Base-by-base conservation (phyloP, 1,140 invertebrate genomes). In the Bombus fervidus region DNA sequence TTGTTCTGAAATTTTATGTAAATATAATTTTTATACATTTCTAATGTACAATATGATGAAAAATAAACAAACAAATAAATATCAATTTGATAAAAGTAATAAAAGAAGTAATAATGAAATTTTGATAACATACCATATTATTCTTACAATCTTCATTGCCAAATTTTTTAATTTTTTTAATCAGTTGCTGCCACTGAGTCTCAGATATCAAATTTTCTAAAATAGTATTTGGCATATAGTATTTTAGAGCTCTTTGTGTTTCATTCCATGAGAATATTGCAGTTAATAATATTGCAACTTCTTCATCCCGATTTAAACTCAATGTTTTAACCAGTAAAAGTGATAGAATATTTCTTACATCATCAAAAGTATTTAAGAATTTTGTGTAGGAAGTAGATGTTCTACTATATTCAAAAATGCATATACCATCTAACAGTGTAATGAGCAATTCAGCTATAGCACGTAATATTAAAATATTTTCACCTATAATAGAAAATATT, bases 1-100 rank as follows among this genome's bases (percentile, higher is more conserved):
- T 90, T 91, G 82, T 92, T 92, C 93, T 93, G 89, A 89, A 93
- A 93, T 89, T 53, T 69, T 53, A 71, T 5, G 34, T 75, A 87
- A 34, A 78, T 81, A 73, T 43, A 74, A 81, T 73, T n/a, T 41
- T 31, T 59, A 76, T 43, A 74, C 15, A 5, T 59, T 22, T 43
- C 68, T 37, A 59, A 64, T 31, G 76, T 64, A 80, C 1, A 22
- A 15, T 62, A 12, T 28, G 31, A 31, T n/a, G n/a, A 64, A 72
- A 72, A 72, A 41, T 43, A n/a, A 41, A 72, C n/a, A 41, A n/a
- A 31, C 0, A 43, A 53, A 53, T 43, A 73, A 43, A 43, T 53
- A 53, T 31, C 15, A 72, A n/a, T 43, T 72, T 39, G 13, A 43
- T 43, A 43, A n/a, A 39, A 43, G 3, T 37, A 37, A 43, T 34